phyloP scores from a whole-genome alignment of 2,888 invertebrate genomes.

The Eilema sororculum region DNA sequence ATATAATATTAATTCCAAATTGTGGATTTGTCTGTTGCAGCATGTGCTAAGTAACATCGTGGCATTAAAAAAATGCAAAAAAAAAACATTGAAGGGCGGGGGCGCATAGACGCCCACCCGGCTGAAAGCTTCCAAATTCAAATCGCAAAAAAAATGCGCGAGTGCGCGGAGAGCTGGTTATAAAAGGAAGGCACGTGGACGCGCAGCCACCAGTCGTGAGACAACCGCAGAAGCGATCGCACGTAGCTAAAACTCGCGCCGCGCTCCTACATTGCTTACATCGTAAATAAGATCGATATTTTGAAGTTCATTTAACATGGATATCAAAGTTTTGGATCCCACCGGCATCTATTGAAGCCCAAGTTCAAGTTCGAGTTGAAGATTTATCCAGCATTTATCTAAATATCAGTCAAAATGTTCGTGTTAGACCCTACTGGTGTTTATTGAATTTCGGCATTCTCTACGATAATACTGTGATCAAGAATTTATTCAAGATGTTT shows the following conservation, averaged over 20 bases:
- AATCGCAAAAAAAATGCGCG: slow-evolving; percentile 84
- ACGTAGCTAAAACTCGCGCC: slow-evolving; percentile 67
- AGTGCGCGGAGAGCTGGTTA: slow-evolving; percentile 74
- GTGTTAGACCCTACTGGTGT: slow-evolving; percentile 79
- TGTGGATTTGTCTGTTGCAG: slow-evolving; percentile 46
- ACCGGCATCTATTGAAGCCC: slow-evolving; percentile 79
- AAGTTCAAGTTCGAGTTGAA: slow-evolving; percentile 44
- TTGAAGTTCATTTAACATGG: slow-evolving; percentile 75
- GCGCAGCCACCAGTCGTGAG: slow-evolving; percentile 74
- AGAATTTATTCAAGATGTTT: slow-evolving; percentile 60
- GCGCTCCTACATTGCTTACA: slow-evolving; percentile 67
- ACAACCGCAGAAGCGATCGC: slow-evolving; percentile 65
- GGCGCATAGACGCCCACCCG: slow-evolving; percentile 78
- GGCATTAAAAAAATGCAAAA: slow-evolving; percentile 68
- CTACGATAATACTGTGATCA: slow-evolving; percentile 50
- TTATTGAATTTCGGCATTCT: slow-evolving; percentile 62
- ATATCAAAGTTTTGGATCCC: slow-evolving; percentile 82
- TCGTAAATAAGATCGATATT: slow-evolving; percentile 83
- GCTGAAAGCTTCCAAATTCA: slow-evolving; percentile 86
- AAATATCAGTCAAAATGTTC: slow-evolving; percentile 65
- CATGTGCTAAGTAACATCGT: slow-evolving; percentile 64
- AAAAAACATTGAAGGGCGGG: slow-evolving; percentile 73
- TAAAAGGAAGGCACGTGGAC: slow-evolving; percentile 82
- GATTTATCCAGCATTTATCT: slow-evolving; percentile 30
- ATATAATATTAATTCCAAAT: slow-evolving; percentile 15